Evolutionary conservation across 2,113 vertebrate species (phyloP), one percentile per base, ranked within the genome.

Genomic region (Peromyscus polionotus): DNA sequence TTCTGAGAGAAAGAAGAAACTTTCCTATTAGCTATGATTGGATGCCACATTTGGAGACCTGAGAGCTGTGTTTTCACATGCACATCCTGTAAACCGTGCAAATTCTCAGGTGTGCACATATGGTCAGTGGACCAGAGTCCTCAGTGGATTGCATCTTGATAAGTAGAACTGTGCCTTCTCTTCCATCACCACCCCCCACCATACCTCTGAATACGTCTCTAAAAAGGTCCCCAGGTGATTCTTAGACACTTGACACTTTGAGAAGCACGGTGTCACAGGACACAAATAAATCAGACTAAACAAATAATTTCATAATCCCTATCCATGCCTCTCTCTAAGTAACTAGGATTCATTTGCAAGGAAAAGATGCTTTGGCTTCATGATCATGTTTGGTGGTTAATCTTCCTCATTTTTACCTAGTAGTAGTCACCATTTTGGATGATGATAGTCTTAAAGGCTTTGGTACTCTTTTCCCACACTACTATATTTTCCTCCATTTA

Each of bases 281-380:
- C 3, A 81, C 6, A 70, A 80, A 36, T 80, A 67, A 76, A 36
- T 61, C 76, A 83, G 77, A 88, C 33, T 73, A 61, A 77, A 39
- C 22, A 96, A 67, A 63, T 59, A 36, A 0, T 9, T 11, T 3
- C 1, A 36, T 13, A 36, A 0, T 24, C 11, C 93, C 51, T 57
- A 36, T 67, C 17, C 20, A 42, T 19, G 33, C 22, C 54, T 19
- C 57, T 85, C 39, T 51, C 13, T 77, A 91, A 54, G 48, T 57
- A 84, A 0, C 17, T 2, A 67, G 16, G 17, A 48, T 85, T 91
- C 57, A 75, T 89, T 93, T 91, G 67, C 61, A 94, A 81, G 22
- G 45, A 87, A 59, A 48, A 48, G 11, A 70, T 84, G 79, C 33
- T 93, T 88, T 68, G 57, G 48, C 94, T 89, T 94, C 67, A 57